Conservation (phyloP, 2,797 vertebrate species). For the Lepilemur ruficaudatus region DNA sequence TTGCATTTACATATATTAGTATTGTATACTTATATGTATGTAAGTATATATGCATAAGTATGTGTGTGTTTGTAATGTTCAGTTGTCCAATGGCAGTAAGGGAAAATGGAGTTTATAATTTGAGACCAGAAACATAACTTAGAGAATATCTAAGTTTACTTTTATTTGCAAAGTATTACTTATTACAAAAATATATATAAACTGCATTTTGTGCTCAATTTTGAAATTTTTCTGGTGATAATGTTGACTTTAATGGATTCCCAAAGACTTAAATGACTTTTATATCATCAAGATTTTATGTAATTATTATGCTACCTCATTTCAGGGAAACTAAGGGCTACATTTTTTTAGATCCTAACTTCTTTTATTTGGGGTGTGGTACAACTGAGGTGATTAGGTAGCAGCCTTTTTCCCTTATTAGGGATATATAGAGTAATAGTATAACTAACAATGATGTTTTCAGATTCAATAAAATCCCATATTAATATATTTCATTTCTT, state of each 20-base stretch:
- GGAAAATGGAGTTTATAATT: not conserved
- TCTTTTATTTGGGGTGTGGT: not conserved
- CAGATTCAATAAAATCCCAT: not conserved
- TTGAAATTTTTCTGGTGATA: not conserved
- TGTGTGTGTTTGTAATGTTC: not conserved
- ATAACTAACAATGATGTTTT: not conserved
- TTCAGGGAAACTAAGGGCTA: not conserved
- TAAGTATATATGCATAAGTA: not conserved
- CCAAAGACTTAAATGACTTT: not conserved
- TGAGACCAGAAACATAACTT: not conserved
- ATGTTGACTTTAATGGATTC: not conserved
- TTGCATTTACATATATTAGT: not conserved
- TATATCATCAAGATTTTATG: not conserved
- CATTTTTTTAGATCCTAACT: not conserved
- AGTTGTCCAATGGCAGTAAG: not conserved
- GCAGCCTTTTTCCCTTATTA: not conserved
- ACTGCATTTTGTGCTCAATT: not conserved
- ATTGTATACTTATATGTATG: not conserved
- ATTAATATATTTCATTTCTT: not conserved
- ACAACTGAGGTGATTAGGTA: not conserved
- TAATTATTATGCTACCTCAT: not conserved
- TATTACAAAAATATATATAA: not conserved
- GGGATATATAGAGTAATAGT: not conserved
- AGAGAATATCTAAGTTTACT: not conserved
- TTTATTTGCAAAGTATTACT: not conserved